phyloP scores from a whole-genome alignment of 2,797 vertebrate genomes.

The Rhinophrynus dorsalis region DNA sequence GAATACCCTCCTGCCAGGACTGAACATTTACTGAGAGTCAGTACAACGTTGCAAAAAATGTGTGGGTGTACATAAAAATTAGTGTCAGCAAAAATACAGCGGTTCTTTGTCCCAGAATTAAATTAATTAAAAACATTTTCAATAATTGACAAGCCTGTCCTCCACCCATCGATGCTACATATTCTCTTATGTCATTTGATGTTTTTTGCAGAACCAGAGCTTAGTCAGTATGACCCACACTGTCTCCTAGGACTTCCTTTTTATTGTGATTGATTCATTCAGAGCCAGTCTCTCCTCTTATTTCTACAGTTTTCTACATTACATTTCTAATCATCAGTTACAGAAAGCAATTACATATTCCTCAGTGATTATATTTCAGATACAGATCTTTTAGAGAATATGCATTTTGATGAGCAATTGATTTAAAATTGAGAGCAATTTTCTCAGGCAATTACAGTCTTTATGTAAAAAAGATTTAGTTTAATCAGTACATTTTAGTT shows the following conservation, averaged over 20 bases:
- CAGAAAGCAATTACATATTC: constrained; percentile 31
- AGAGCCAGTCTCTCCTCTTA: neutral
- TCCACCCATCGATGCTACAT: no score
- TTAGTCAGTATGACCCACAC: neutral
- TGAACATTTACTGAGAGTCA: no score
- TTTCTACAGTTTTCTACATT: neutral
- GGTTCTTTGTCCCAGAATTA: no score
- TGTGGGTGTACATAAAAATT: no score
- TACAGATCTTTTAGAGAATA: constrained; percentile 9
- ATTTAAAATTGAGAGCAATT: constrained; percentile 45
- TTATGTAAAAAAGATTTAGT: constrained; percentile 21
- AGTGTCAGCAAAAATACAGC: no score
- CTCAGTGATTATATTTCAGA: constrained; percentile 24
- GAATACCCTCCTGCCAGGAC: no score
- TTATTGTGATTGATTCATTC: neutral
- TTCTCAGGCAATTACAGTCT: constrained; percentile 36
- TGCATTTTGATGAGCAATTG: constrained; percentile 28
- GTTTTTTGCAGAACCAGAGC: neutral
- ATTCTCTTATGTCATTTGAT: no score
- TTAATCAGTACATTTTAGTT: constrained; percentile 19
- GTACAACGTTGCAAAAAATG: no score
- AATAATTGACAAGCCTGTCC: no score
- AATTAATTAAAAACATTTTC: no score
- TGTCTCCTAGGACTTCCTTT: neutral
- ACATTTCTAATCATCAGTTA: constrained; percentile 15